Conservation (phyloP, 2,888 invertebrate genomes). For the Andrena marginata region DNA sequence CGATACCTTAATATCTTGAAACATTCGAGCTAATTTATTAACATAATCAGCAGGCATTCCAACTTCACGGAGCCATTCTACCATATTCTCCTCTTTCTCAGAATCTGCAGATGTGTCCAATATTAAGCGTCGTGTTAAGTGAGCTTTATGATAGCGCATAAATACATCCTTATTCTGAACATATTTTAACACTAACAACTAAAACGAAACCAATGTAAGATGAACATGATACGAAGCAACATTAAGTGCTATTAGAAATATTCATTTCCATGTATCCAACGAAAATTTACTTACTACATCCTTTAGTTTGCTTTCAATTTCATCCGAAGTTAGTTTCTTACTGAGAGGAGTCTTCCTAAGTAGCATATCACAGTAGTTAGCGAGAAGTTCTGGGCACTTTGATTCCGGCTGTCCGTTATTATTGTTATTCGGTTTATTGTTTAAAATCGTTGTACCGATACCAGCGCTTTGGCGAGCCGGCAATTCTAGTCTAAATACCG, state of each 20-base stretch:
- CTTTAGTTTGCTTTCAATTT: slow-evolving; percentile 96
- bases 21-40: slow-evolving; percentile 99
- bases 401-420: slow-evolving; percentile 92
- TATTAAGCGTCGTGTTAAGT: slow-evolving; percentile 97
- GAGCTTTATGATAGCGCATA: slow-evolving; percentile 99
- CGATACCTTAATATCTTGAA: slow-evolving; percentile 98
- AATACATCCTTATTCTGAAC: slow-evolving; percentile 99
- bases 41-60: slow-evolving; percentile 99
- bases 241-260: slow-evolving; percentile 2
- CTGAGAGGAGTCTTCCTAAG: slow-evolving; percentile 97
- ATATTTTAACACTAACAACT: slow-evolving; percentile 97
- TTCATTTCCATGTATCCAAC: background rate
- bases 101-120: slow-evolving; percentile 99
- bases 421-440: slow-evolving; percentile 80
- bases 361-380: slow-evolving; percentile 99
- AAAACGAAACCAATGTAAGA: slow-evolving; percentile 68
- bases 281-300: slow-evolving; percentile 90
- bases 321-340: slow-evolving; percentile 97
- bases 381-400: slow-evolving; percentile 98
- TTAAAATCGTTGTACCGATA: slow-evolving; percentile 87
- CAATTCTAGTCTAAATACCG: slow-evolving; percentile 90
- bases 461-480: slow-evolving; percentile 79
- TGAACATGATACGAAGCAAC: slow-evolving; percentile 32
- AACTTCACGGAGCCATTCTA: slow-evolving; percentile 98
- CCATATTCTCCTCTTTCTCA: slow-evolving; percentile 99